Conservation (phyloP, 2,113 vertebrate genomes). For the Lasiurus borealis region DNA sequence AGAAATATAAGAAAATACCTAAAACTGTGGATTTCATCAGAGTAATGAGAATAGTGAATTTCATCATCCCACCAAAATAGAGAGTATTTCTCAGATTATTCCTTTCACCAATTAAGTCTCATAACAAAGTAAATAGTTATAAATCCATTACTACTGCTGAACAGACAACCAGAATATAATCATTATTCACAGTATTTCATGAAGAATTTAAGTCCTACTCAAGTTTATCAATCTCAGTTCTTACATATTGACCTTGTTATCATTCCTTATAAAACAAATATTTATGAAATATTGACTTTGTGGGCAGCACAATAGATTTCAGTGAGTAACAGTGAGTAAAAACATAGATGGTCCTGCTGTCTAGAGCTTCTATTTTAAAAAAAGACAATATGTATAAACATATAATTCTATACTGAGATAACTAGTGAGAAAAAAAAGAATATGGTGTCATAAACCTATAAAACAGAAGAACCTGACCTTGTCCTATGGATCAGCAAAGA, state of each 20-base stretch:
- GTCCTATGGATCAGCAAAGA: neutral
- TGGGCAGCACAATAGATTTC: neutral
- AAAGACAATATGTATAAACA: neutral
- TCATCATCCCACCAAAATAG: neutral
- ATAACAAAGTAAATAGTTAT: neutral
- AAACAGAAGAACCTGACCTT: neutral
- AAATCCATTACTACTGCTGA: neutral
- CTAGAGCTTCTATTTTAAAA: neutral
- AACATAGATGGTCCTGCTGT: neutral
- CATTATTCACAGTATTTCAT: neutral
- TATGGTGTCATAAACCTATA: neutral
- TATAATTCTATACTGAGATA: neutral
- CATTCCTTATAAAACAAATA: neutral
- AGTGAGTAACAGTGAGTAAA: neutral
- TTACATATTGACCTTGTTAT: neutral
- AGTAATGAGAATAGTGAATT: neutral
- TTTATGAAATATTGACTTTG: neutral
- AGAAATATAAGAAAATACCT: neutral
- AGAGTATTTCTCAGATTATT: neutral
- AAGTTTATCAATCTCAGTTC: neutral
- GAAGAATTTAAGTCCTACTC: neutral
- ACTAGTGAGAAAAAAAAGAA: neutral
- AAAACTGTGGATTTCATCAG: slow-evolving; percentile 16
- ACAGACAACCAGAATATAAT: neutral
- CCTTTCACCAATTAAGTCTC: neutral